Conservation (phyloP, 2,797 vertebrate genomes). For the Brachyrhaphis roseni region DNA sequence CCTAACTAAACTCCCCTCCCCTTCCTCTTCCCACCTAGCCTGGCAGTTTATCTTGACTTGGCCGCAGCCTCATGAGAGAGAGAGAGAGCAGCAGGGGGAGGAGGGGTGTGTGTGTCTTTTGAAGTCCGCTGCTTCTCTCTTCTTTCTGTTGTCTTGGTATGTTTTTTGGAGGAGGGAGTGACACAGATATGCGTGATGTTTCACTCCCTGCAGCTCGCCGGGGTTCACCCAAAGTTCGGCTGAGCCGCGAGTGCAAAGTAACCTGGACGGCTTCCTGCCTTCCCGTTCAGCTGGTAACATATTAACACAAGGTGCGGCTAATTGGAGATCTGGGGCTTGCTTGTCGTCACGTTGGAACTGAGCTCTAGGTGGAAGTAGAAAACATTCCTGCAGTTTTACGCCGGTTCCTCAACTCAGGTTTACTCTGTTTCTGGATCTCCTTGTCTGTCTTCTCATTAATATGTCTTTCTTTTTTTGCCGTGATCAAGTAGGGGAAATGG, state of each 20-base stretch:
- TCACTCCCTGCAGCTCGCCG: constrained; percentile 78
- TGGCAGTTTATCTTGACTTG: constrained; percentile 78
- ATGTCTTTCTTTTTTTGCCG: not conserved
- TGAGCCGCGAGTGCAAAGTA: constrained; percentile 88
- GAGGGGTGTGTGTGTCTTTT: constrained; percentile 66
- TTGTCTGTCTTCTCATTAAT: not conserved
- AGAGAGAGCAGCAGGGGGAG: constrained; percentile 40
- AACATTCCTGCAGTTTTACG: not conserved
- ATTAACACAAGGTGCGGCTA: constrained; percentile 55
- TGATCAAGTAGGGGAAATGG: not conserved
- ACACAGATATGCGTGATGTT: constrained; percentile 77
- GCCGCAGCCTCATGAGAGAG: constrained; percentile 75
- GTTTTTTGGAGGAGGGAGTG: constrained; percentile 53
- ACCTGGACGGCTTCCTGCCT: constrained; percentile 90
- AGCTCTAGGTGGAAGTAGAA: not conserved
- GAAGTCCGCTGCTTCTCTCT: constrained; percentile 71
- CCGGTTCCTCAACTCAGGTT: not conserved
- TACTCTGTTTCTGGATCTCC: not conserved
- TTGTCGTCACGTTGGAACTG: constrained; percentile 1
- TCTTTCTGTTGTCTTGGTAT: constrained; percentile 71
- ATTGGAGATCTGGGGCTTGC: constrained; percentile 25
- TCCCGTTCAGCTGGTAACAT: constrained; percentile 53
- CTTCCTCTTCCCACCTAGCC: constrained; percentile 21
- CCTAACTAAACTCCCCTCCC: constrained; percentile 11
- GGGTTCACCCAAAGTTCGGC: constrained; percentile 97